Evolutionary conservation across 2,888 invertebrate species (phyloP).

Genomic region (Drosophila falleni): DNA sequence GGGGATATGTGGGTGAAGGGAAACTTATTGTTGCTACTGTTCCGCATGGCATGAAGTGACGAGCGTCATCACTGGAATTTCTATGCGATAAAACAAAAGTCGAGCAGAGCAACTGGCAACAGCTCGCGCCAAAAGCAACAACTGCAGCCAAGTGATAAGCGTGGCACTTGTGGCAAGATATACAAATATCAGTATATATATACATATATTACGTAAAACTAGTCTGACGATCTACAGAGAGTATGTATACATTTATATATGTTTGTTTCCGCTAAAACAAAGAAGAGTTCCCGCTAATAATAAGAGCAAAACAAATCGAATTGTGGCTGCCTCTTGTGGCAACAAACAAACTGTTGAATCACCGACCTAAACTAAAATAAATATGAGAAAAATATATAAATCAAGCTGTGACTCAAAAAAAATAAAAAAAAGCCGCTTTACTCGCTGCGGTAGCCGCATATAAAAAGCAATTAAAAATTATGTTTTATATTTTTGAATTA

Average conservation of each 20-base stretch:
- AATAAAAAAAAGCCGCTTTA: constrained; percentile 64
- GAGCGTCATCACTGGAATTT: constrained; percentile 46
- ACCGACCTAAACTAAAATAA: constrained; percentile 32
- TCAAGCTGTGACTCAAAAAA: constrained; percentile 30
- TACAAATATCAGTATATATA: constrained; percentile 5
- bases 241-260: background rate
- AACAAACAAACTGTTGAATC: constrained; percentile 48
- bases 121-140: constrained; percentile 33
- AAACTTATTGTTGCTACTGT: constrained; percentile 24
- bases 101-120: constrained; percentile 37
- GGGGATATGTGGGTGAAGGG: background rate
- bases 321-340: constrained; percentile 11
- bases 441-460: constrained; percentile 46
- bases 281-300: constrained; percentile 8
- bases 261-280: constrained; percentile 15
- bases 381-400: constrained; percentile 28
- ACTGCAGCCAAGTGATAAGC: constrained; percentile 11
- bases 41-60: constrained; percentile 29
- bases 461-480: constrained; percentile 77
- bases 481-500: constrained; percentile 58
- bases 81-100: constrained; percentile 42
- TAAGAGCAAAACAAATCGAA: constrained; percentile 13
- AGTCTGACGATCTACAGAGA: background rate
- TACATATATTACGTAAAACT: constrained; percentile 1
- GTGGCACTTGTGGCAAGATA: constrained; percentile 3